Evolutionary conservation across 2,888 invertebrate species (phyloP).

Genomic region (Teleogryllus oceanicus): DNA sequence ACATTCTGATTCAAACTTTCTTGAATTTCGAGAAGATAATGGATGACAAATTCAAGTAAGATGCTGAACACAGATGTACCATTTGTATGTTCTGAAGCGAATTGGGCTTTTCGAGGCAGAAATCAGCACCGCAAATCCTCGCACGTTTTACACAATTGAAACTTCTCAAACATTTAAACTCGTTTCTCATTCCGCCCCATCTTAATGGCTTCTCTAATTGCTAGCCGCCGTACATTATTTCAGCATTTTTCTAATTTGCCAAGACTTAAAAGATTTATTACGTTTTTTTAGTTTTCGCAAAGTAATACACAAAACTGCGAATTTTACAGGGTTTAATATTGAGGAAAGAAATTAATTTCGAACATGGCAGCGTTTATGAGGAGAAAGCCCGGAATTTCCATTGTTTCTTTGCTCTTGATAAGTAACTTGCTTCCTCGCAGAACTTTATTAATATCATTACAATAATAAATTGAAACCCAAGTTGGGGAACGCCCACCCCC

Average conservation of each 20-base stretch:
- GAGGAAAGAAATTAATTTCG: slow-evolving; percentile 8
- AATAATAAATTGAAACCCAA: slow-evolving; percentile 18
- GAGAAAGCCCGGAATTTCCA: slow-evolving; percentile 7
- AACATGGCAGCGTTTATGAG: neutral
- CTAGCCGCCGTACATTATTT: neutral
- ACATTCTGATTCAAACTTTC: too few species aligned
- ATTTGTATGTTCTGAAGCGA: too few species aligned
- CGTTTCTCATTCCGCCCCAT: too few species aligned
- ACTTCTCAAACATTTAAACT: too few species aligned
- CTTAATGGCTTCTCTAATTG: too few species aligned
- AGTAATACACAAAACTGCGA: neutral
- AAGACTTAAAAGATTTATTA: neutral
- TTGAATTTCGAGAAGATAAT: too few species aligned
- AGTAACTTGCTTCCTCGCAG: slow-evolving; percentile 9
- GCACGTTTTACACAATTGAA: too few species aligned
- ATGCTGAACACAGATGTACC: too few species aligned
- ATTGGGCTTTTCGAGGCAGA: too few species aligned
- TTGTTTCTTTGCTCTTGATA: slow-evolving; percentile 9
- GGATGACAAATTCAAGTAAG: too few species aligned
- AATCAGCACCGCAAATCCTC: too few species aligned
- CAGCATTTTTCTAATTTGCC: neutral
- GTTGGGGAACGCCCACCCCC: neutral
- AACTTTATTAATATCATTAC: slow-evolving; percentile 18
- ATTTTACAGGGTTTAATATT: neutral
- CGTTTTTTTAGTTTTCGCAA: neutral